Percentiles rank a stretch among this genome's conserved stretches.
Evolutionary conservation across 2,797 vertebrate genomes (phyloP).

Genomic region (Melanogrammus aeglefinus): DNA sequence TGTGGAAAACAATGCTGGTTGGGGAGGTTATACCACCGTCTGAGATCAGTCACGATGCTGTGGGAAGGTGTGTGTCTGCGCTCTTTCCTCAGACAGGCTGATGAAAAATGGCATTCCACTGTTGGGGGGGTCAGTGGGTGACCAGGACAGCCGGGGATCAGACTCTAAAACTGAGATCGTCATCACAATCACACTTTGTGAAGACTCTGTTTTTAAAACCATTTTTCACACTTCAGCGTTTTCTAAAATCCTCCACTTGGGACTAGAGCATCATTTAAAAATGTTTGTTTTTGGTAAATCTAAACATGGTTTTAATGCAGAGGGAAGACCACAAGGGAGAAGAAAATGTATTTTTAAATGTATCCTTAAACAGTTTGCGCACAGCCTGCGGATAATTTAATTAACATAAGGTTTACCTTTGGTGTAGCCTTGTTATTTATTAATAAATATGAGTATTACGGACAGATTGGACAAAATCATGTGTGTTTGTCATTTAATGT

Average conservation of each 20-base stretch:
- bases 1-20: conserved; percentile 20
- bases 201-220: background rate
- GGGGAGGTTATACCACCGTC: conserved; percentile 58
- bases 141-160: background rate
- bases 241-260: background rate
- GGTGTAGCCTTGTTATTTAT: background rate
- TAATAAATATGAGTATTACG: background rate
- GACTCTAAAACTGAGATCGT: background rate
- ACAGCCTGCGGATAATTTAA: background rate
- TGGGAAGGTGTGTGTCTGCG: background rate
- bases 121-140: background rate
- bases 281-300: background rate
- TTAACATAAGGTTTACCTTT: background rate
- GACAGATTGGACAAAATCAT: background rate
- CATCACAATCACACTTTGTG: background rate
- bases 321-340: background rate
- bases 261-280: background rate
- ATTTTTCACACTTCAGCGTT: background rate
- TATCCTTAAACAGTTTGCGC: background rate
- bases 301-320: background rate
- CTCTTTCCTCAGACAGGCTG: background rate
- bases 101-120: conserved; percentile 1
- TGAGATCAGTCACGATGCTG: conserved; percentile 39
- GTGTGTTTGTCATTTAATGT: background rate
- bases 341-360: background rate